Evolutionary conservation across 2,113 vertebrate genomes (phyloP), one percentile per base, ranked within the genome.

Genomic region (Alexandromys fortis): DNA sequence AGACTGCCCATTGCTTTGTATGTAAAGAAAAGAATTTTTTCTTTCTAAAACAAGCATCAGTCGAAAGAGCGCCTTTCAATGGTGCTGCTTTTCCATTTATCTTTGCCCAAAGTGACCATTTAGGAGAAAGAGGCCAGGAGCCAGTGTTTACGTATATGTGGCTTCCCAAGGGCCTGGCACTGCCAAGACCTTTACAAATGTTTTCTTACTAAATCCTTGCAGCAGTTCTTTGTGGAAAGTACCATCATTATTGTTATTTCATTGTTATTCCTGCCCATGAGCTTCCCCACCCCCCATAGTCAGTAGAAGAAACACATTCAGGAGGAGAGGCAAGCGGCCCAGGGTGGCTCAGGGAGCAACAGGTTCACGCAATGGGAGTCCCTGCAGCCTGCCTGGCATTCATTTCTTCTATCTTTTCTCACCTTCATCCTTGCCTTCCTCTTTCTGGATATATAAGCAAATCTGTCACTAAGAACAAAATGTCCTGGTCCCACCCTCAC

Each of bases 61-160:
- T 61, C 2, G 16, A 42, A 86, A 11, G 42, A 47, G 10, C 45
- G 94, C 58, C 19, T 95, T 81, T 94, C 72, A 38, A 7, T 77
- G 21, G 22, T 58, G 17, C 90, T 92, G 8, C 13, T 7, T 87
- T 82, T 95, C 52, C 58, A 72, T 88, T 93, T 96, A 76, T 90
- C 72, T 85, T 95, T 94, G 55, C 58, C 79, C 90, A 93, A 83
- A 95, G 70, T 68, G 67, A 90, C 38, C 13, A 73, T 77, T 93
- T 68, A 68, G 58, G 47, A 92, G 38, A 78, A 89, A 87, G 7
- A 30, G n/a, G 30, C 45, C 22, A 85, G 67, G 24, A 86, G 55
- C 45, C 14, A 76, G 58, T 30, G n/a, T 55, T 87, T 89, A 94
- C 73, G 92, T 75, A 90, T 42, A 42, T 42, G 3, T 21, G 92